Conservation (phyloP, 64 coral and sea anemone genomes). For the Pocillopora verrucosa region DNA sequence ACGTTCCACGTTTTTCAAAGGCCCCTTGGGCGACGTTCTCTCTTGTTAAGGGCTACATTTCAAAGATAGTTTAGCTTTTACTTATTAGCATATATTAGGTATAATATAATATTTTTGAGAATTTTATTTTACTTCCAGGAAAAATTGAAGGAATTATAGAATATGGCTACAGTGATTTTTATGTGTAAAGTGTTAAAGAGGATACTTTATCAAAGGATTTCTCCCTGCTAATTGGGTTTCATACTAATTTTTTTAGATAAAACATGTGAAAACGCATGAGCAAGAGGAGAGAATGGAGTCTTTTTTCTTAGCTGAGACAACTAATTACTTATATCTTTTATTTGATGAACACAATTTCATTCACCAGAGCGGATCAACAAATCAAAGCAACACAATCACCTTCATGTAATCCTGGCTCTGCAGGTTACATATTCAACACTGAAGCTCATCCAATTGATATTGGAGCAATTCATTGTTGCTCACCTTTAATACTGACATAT, state of each 20-base stretch:
- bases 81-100: too few species aligned
- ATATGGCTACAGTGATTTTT: too few species aligned
- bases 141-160: too few species aligned
- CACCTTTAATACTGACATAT: conserved; percentile 37
- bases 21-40: too few species aligned
- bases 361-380: conserved; percentile 67
- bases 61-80: too few species aligned
- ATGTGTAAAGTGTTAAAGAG: too few species aligned
- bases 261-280: conserved; percentile 96
- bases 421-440: conserved; percentile 96
- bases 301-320: conserved; percentile 97
- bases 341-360: conserved; percentile 96
- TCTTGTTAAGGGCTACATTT: too few species aligned
- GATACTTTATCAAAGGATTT: too few species aligned
- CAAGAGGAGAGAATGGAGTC: conserved; percentile 98
- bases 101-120: too few species aligned
- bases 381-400: neutral
- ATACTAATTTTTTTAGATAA: conserved; percentile 60
- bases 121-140: too few species aligned
- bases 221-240: too few species aligned
- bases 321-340: conserved; percentile 93
- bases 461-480: conserved; percentile 88
- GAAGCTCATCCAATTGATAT: conserved; percentile 98
- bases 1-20: too few species aligned
- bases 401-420: conserved; percentile 61